Evolutionary conservation across 2,113 vertebrate genomes (phyloP), one percentile per base, ranked within the genome.

Genomic region (Gallinago undulata): DNA sequence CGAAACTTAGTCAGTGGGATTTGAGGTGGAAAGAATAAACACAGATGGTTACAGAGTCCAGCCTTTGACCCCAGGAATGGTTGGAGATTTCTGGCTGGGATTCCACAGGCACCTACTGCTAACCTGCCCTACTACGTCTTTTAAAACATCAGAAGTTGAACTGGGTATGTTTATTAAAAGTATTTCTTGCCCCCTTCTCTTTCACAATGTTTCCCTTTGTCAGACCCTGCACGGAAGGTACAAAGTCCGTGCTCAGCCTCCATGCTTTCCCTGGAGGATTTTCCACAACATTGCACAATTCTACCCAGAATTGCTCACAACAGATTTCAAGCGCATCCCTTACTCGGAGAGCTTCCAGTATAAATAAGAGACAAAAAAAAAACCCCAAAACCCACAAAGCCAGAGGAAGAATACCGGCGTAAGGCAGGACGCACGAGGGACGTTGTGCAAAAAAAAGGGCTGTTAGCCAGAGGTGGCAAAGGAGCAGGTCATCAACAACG

Each of bases 401-500:
- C 18, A 7, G 43, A 43, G 39, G n/a, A 85, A 25, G 62, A 75
- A 62, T 27, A 76, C 13, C 84, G 76, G 48, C 57, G 62, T 10
- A 87, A 76, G 39, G 69, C 23, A 60, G 51, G 51, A 79, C 75
- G 56, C 47, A 63, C 27, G 23, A 45, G 23, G 19, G 15, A 50
- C 8, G 15, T 17, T 9, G 73, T 67, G 73, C 55, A 39, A 39
- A 39, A 69, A 59, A 87, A 89, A 47, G 28, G 45, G 10, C 35
- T 84, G 22, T 10, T 84, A 45, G 84, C 51, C 84, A 53, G 50
- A 95, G 63, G 37, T 87, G 50, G 78, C 91, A 93, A 43, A 88
- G 70, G 63, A 85, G 79, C 47, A 91, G 84, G 94, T 85, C 85
- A 93, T 91, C 70, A 55, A 87, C 70, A 59, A 87, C 27, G 43